Evolutionary conservation across 2,888 invertebrate genomes (phyloP).

Genomic region (Leptopilina syphax): DNA sequence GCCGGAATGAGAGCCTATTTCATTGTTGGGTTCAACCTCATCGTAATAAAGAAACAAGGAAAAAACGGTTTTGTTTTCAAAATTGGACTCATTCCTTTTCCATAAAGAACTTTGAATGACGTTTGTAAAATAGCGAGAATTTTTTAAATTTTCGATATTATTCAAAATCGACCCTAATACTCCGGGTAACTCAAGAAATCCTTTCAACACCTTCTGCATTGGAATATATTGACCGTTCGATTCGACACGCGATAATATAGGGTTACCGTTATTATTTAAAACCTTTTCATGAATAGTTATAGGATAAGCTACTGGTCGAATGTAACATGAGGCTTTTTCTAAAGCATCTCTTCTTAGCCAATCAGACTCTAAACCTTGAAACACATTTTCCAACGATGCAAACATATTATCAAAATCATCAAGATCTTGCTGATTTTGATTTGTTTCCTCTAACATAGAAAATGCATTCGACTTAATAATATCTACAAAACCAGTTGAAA

Average conservation of each 20-base stretch:
- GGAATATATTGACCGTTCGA: slow-evolving; percentile 48
- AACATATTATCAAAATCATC: neutral
- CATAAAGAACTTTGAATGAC: slow-evolving; percentile 52
- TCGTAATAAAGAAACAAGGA: slow-evolving; percentile 55
- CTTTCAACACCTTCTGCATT: slow-evolving; percentile 42
- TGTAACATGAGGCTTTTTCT: slow-evolving; percentile 36
- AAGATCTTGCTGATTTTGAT: neutral
- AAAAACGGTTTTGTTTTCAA: slow-evolving; percentile 42
- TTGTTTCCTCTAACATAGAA: neutral
- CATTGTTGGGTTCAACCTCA: slow-evolving; percentile 51
- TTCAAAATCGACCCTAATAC: slow-evolving; percentile 43
- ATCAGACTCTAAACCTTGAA: neutral
- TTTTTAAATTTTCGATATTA: slow-evolving; percentile 45
- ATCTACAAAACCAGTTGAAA: neutral
- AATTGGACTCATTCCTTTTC: slow-evolving; percentile 42
- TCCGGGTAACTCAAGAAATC: slow-evolving; percentile 46
- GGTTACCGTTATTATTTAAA: slow-evolving; percentile 37
- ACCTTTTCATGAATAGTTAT: slow-evolving; percentile 42
- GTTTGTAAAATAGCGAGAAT: slow-evolving; percentile 47
- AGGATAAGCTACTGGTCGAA: slow-evolving; percentile 37
- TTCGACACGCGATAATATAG: slow-evolving; percentile 46
- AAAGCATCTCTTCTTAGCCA: slow-evolving; percentile 37
- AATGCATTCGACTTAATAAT: neutral
- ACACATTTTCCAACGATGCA: neutral
- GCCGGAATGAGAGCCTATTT: slow-evolving; percentile 50